These are phyloP conservation scores for Florisuga fusca DNA, from an alignment of 2,797 vertebrate species.

Conservation along the genomic window DNA sequence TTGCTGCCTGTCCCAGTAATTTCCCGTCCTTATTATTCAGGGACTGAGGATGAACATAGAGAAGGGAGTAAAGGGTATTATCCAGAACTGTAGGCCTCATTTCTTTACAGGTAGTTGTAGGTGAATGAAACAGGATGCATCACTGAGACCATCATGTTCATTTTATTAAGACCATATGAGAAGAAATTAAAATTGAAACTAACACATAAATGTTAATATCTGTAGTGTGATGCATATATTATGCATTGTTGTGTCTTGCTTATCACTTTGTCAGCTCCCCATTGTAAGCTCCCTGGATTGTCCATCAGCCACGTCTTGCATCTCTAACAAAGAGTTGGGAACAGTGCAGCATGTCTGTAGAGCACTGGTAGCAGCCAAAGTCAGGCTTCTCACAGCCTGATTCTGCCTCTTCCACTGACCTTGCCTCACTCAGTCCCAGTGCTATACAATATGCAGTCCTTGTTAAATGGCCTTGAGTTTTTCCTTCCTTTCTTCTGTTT, in stretches of 20 bases:
- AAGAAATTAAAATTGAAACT: not conserved
- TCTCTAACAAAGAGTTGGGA: not conserved
- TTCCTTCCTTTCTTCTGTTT: not conserved
- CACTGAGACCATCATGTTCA: not conserved
- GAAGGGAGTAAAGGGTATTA: not conserved
- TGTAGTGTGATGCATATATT: not conserved
- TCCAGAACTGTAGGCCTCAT: not conserved
- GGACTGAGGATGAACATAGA: not conserved
- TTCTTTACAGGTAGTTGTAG: not conserved
- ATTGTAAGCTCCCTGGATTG: not conserved
- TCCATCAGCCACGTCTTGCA: not conserved
- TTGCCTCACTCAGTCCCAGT: conserved; percentile 26
- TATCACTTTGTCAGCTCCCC: not conserved
- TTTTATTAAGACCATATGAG: not conserved
- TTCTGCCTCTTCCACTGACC: conserved; percentile 61
- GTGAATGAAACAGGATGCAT: not conserved
- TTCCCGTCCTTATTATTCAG: not conserved
- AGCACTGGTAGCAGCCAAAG: not conserved
- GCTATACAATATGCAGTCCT: not conserved
- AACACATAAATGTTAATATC: not conserved
- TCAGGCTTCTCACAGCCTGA: not conserved
- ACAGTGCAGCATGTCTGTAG: not conserved
- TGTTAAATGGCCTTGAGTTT: conserved; percentile 8
- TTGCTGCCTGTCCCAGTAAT: not conserved
- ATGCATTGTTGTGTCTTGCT: not conserved